Evolutionary conservation across 2,888 invertebrate genomes (phyloP), one percentile per base, ranked within the genome.

Genomic region (Dryococelus australis): DNA sequence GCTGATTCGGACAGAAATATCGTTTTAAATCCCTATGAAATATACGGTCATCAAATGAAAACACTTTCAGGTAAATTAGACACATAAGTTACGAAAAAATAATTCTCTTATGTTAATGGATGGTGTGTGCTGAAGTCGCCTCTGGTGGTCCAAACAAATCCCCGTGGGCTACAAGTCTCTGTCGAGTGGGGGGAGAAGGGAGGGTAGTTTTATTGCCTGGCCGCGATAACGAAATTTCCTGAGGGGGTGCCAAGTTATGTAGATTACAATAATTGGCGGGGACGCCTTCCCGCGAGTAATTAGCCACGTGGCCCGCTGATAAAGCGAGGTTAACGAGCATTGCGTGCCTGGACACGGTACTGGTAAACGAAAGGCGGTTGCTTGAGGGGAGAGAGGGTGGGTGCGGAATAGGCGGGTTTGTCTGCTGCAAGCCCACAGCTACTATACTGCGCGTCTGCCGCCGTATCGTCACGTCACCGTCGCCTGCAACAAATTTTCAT

Each of bases 171-270:
- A 65, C 20, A 16, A 65, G 65, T 65, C 5, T 13, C 65, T 65
- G 65, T 6, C 65, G 13, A 24, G 65, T 20, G 24, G 65, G 16
- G 65, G 65, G 65, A 24, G 65, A 12, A 24, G 65, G 16, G 65
- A 65, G 65, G 65, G 12, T 47, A 12, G 65, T 8, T 65, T 65
- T 65, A 65, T 65, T 16, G 24, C 65, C 65, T 5, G 65, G 13
- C 65, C 20, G 65, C 65, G 65, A 65, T 65, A 65, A 65, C 65
- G 65, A 24, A 65, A 65, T 65, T 65, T 65, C 65, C 65, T 65
- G 65, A 65, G 65, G 65, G 65, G 65, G 65, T 65, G 65, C 65
- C 20, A 65, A 65, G 65, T 65, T 65, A 24, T 65, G 65, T 65
- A 65, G 20, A 65, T 65, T 65, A 65, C 16, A 65, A 65, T 65